phyloP scores from a whole-genome alignment of 2,888 invertebrate genomes.

The Periphyllus acericola region DNA sequence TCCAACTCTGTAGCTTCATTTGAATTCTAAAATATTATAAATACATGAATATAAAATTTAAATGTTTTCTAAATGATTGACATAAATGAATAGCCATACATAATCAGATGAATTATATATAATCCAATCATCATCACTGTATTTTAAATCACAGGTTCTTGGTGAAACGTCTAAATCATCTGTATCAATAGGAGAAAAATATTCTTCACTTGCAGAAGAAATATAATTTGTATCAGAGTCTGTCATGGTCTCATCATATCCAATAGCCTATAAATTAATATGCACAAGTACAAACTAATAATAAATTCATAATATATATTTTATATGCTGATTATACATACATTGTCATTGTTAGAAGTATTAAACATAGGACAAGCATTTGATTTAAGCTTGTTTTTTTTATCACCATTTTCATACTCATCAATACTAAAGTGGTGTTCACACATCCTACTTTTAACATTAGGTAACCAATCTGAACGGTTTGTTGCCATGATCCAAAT shows the following conservation, averaged over 20 bases:
- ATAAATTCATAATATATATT: background rate
- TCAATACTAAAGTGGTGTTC: background rate
- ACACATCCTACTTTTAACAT: constrained; percentile 14
- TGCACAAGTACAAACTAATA: background rate
- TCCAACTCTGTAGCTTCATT: constrained; percentile 10
- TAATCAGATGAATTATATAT: background rate
- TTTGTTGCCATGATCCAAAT: constrained; percentile 42
- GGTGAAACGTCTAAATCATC: constrained; percentile 3
- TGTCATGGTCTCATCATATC: background rate
- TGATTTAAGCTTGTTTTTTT: background rate
- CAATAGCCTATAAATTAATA: background rate
- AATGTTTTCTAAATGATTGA: background rate
- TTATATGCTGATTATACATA: background rate
- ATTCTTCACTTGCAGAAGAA: constrained; percentile 7
- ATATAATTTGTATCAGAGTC: background rate
- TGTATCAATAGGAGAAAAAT: constrained; percentile 7
- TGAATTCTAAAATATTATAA: constrained; percentile 11
- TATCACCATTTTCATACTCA: background rate
- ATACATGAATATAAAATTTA: background rate
- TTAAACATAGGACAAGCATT: background rate
- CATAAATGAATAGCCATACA: constrained; percentile 8
- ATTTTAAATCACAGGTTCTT: constrained; percentile 13
- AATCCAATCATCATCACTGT: background rate
- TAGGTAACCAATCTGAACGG: constrained; percentile 5
- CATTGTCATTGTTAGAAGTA: background rate